phyloP scores from a whole-genome alignment of 2,888 invertebrate species.

The Oligia strigilis region DNA sequence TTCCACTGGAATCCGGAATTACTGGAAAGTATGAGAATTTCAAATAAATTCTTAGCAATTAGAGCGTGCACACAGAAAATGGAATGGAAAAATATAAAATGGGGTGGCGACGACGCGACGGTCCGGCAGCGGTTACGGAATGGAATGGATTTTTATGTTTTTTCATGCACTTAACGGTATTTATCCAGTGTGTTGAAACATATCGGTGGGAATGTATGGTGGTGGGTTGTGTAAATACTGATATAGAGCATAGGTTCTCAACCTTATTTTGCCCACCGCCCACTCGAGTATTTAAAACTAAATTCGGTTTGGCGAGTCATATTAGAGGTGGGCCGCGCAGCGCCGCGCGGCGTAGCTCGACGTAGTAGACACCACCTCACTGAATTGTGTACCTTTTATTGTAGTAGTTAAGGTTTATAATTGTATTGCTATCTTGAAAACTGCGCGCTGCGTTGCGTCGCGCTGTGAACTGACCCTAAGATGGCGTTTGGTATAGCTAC shows the following conservation, averaged over 20 bases:
- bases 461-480: too few relatives aligned
- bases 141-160: conserved; percentile 37
- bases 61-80: conserved; percentile 51
- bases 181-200: conserved; percentile 28
- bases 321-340: too few relatives aligned
- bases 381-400: too few relatives aligned
- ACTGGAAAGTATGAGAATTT: conserved; percentile 49
- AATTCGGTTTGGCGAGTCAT: too few relatives aligned
- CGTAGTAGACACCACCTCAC: too few relatives aligned
- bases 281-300: not conserved
- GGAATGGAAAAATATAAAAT: conserved; percentile 52
- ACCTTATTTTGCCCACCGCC: too few relatives aligned
- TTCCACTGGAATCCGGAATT: conserved; percentile 36
- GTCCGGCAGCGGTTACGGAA: conserved; percentile 19
- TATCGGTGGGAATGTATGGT: not conserved
- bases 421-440: too few relatives aligned
- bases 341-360: too few relatives aligned
- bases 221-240: not conserved
- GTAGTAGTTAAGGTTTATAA: too few relatives aligned
- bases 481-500: too few relatives aligned
- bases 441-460: too few relatives aligned
- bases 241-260: not conserved
- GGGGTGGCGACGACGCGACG: not conserved
- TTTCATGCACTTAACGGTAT: conserved; percentile 29
- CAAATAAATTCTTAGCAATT: conserved; percentile 58